Percentiles rank a stretch among this genome's conserved stretches.
phyloP scores from a whole-genome alignment of 2,888 invertebrate species.

The Andrena dorsata region DNA sequence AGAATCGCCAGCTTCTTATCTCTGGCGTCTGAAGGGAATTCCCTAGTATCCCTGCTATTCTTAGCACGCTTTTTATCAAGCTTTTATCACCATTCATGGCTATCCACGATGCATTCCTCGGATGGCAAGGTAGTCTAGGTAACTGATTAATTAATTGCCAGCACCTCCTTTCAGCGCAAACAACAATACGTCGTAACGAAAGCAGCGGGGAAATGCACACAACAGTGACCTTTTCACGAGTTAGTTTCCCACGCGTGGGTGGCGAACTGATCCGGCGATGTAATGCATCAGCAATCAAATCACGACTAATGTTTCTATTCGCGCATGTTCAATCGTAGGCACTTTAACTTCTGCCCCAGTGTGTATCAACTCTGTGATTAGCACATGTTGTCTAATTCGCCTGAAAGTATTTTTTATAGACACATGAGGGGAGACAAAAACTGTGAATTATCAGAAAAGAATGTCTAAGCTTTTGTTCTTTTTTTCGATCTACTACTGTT shows the following conservation, averaged over 20 bases:
- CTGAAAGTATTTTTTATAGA: not conserved
- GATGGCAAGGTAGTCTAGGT: not conserved
- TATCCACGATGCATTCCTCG: not conserved
- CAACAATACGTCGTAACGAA: constrained; percentile 45
- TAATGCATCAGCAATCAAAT: constrained; percentile 13
- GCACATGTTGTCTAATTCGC: not conserved
- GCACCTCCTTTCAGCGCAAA: constrained; percentile 16
- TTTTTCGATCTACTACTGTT: too few relatives aligned
- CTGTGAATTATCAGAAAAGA: too few relatives aligned
- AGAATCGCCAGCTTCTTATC: not conserved
- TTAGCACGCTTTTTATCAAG: not conserved
- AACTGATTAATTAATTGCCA: constrained; percentile 42
- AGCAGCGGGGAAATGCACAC: constrained; percentile 27
- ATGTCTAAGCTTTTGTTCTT: too few relatives aligned
- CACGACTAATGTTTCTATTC: not conserved
- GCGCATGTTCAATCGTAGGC: not conserved
- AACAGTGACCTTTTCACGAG: constrained; percentile 47
- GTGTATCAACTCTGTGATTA: not conserved
- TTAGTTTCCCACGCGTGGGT: constrained; percentile 67
- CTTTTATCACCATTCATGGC: not conserved
- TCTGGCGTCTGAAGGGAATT: not conserved
- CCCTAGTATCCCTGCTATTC: not conserved
- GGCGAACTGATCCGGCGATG: constrained; percentile 48
- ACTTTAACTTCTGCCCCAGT: not conserved
- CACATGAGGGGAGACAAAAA: too few relatives aligned